These are phyloP conservation scores for Mycalesis mineus DNA, from an alignment of 2,888 invertebrate species.

Conservation along the genomic window DNA sequence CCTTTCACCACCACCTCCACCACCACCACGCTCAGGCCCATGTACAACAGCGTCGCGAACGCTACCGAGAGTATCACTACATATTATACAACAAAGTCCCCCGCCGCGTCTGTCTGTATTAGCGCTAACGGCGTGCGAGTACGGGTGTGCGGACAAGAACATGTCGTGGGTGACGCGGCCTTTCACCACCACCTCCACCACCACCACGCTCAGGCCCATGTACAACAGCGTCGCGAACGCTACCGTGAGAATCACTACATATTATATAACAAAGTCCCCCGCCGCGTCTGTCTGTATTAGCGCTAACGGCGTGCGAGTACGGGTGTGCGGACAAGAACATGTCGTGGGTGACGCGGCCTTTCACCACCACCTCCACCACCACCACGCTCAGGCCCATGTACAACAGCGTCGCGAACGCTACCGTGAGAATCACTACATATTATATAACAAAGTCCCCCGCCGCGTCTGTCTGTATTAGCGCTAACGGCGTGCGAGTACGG, in stretches of 20 bases:
- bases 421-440: conserved; percentile 44
- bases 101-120: too few relatives aligned
- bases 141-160: conserved; percentile 80
- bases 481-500: conserved; percentile 85
- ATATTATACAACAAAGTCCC: too few relatives aligned
- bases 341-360: conserved; percentile 60
- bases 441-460: too few relatives aligned
- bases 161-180: conserved; percentile 61
- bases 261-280: too few relatives aligned
- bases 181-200: conserved; percentile 56
- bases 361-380: conserved; percentile 55
- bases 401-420: conserved; percentile 53
- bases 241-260: conserved; percentile 42
- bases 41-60: conserved; percentile 59
- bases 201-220: conserved; percentile 60
- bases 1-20: conserved; percentile 58
- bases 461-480: too few relatives aligned
- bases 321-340: conserved; percentile 79
- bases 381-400: conserved; percentile 62
- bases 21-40: conserved; percentile 58
- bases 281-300: too few relatives aligned
- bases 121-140: too few relatives aligned
- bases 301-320: conserved; percentile 83
- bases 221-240: conserved; percentile 57
- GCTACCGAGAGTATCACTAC: conserved; percentile 44